Evolutionary conservation across 2,113 vertebrate genomes (phyloP).

Genomic region (Ivindomyrus marchei): DNA sequence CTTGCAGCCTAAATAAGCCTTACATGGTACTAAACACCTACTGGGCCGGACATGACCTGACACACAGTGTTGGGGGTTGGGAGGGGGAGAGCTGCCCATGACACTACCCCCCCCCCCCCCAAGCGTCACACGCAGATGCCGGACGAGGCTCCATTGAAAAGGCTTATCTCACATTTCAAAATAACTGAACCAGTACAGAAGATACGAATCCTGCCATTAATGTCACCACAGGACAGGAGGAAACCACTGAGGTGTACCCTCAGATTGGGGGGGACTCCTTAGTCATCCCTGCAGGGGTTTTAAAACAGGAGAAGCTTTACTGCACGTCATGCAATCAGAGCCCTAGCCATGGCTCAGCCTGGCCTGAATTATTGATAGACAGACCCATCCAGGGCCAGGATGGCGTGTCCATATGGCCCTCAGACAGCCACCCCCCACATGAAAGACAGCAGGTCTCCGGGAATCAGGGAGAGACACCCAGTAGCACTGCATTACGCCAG

Average conservation of each 20-base stretch:
- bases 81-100: not conserved
- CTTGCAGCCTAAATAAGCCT: not conserved
- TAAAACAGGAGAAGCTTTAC: slow-evolving; percentile 23
- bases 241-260: not conserved
- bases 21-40: not conserved
- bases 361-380: slow-evolving; percentile 50
- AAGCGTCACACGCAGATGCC: no score
- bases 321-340: slow-evolving; percentile 34
- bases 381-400: slow-evolving; percentile 24
- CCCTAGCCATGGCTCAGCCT: slow-evolving; percentile 37
- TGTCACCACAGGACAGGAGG: not conserved
- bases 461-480: not conserved
- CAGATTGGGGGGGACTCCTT: not conserved
- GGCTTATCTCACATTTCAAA: not conserved
- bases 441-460: slow-evolving; percentile 9
- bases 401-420: slow-evolving; percentile 20
- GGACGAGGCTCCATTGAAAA: not conserved
- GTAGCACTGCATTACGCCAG: not conserved
- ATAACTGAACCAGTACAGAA: not conserved
- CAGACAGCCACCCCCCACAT: not conserved
- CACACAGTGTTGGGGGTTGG: not conserved
- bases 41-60: not conserved
- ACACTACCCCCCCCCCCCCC: not conserved
- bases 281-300: not conserved
- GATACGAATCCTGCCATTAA: not conserved